Percentiles rank a stretch among this genome's conserved stretches.
Conservation (phyloP, 2,113 vertebrate species). For the Capreolus pygargus region DNA sequence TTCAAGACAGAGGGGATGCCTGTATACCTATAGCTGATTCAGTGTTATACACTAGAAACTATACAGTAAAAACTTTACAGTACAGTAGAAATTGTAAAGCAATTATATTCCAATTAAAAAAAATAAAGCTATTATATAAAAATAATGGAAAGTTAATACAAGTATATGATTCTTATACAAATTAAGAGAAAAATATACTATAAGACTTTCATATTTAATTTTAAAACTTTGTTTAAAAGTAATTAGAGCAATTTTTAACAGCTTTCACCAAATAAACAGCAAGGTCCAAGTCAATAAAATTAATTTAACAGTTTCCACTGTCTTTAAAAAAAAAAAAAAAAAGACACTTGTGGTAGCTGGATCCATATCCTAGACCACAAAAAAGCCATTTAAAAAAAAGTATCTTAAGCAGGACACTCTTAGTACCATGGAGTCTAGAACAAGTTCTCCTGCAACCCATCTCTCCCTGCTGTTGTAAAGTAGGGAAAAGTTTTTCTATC, state of each 20-base stretch:
- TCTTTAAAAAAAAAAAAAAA: background rate
- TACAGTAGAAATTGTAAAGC: background rate
- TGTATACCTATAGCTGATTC: background rate
- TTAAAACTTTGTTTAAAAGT: background rate
- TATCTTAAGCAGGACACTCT: background rate
- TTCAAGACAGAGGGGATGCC: background rate
- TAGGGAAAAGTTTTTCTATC: background rate
- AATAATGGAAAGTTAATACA: background rate
- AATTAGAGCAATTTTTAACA: background rate
- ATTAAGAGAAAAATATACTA: background rate
- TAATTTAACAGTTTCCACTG: background rate
- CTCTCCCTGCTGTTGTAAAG: background rate
- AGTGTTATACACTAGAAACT: background rate
- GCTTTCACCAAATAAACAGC: background rate
- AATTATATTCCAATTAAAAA: background rate
- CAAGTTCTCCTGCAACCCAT: background rate
- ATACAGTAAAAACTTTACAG: background rate
- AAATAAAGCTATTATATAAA: background rate
- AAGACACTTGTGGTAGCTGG: background rate
- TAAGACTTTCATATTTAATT: background rate
- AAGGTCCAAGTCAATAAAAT: background rate
- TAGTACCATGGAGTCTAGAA: background rate
- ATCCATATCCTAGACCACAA: background rate
- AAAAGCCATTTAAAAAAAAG: background rate
- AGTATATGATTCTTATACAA: background rate